Base-by-base conservation (phyloP, 30 jellyfish, hydroid and myxozoan genomes). In the Sanderia malayensis region DNA sequence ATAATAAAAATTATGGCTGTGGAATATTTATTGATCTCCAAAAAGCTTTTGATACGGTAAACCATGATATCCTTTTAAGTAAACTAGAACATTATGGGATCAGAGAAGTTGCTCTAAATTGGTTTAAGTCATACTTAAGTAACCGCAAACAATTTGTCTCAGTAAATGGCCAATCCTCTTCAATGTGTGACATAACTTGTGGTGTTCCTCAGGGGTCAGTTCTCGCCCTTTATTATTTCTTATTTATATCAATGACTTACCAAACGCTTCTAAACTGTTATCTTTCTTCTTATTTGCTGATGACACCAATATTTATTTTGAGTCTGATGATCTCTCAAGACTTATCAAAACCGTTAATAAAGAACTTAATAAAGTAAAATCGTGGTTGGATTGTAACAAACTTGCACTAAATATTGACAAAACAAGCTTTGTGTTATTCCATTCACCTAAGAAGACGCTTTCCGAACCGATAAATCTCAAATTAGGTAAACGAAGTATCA, bases 61-160 rank as follows among this genome's bases (percentile, higher is more conserved):
- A 60, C 73, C 73, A 71, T 71, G 61, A 71, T 47, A 44, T 71
- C 46, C 71, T 71, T 4, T 71, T 25, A 71, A 30, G 84, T 26
- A 49, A 71, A 62, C 74, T 47, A 29, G 61, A 23, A 60, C 73
- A 60, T 60, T 60, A 60, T 60, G 73, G 73, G 49, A 21, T 60
- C 73, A 60, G 47, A 31, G 73, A 27, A 49, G 62, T 1, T 72
- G 61, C 84, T 72, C 74, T 4, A 72, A 27, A 53, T 24, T 72
- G 63, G 84, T 72, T 72, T 72, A 25, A 74, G 25, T 74, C 86
- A 61, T 76, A 76, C 58, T 46, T 76, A 61, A 24, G 55, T 25
- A 64, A 64, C 11, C 80, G 88, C 73, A 64, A 76, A 64, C 71
- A 76, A 32, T 76, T 76, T 76, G 71, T 76, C 47, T 76, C 80